Base-by-base conservation (phyloP, 2,888 invertebrate species). In the Dasypolia templi region DNA sequence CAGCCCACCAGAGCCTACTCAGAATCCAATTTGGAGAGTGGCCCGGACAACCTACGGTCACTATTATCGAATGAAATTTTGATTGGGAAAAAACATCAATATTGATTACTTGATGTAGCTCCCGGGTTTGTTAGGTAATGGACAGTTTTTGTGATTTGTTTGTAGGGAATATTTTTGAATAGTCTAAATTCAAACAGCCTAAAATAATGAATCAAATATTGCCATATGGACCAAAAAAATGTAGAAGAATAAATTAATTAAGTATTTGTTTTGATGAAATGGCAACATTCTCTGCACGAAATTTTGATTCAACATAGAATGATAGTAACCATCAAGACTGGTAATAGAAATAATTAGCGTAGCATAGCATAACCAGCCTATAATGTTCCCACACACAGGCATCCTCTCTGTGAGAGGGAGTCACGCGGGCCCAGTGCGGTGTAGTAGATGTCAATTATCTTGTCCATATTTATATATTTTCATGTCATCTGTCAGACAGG, bases 41-140 rank as follows among this genome's bases (percentile, higher is more conserved):
- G 78, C 68, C 56, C 64, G 69, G 64, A 72, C 76, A 71, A 77
- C 68, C 77, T 59, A 79, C 81, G 76, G 64, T 70, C 76, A 78
- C 86, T 84, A 86, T 86, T 82, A 82, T 86, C 42, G 63, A 75
- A 87, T 87, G 87, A 86, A 87, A 86, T 84, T 84, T 86, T 86
- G 85, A 86, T 87, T 84, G 86, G 75, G 77, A 80, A 86, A 81
- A 87, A 78, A 75, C 79, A 86, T 83, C 77, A 74, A 61, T 71
- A 72, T 75, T 68, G 73, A 79, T 77, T 82, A 72, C 73, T 79
- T 58, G 68, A 65, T 51, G 19, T 65, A 65, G 71, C 55, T 35
- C 32, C 46, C 51, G 79, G 69, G 49, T 81, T 71, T 42, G 72
- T 67, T 49, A n/a, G n/a, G 22, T 66, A 61, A 49, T 64, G 26